Evolutionary conservation across 2,113 vertebrate species (phyloP), one percentile per base, ranked within the genome.

Genomic region (Panthera uncia): DNA sequence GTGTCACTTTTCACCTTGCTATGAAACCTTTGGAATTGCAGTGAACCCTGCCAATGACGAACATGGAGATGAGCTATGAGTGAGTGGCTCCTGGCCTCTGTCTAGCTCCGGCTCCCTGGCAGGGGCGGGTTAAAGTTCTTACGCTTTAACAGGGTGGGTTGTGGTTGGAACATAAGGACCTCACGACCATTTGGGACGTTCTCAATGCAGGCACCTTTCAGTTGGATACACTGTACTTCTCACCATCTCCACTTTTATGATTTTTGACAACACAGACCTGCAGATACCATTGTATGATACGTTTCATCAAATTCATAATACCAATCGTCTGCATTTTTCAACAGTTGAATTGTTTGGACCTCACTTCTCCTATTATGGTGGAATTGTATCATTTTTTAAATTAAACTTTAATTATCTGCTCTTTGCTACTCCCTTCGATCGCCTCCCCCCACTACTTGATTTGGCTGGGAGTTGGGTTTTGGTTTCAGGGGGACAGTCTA

Each of bases 231-330:
- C 4, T 27, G 1, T 61, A 68, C 16, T 55, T 94, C 66, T 82
- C 33, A 41, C 3, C 74, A 6, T 80, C 19, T 63, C 83, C 74
- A 31, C 29, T 82, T 85, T 82, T 41, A 41, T 45, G 27, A 83
- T 48, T n/a, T 84, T 78, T 65, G 12, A 65, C 2, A 48, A 33
- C 31, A 45, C 2, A 76, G 33, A 78, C 33, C 25, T 69, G 14
- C 48, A 41, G 33, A 80, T n/a, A 81, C 85, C 29, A 69, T 1
- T 36, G 0, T 8, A 33, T 52, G 69, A 16, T 15, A 1, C 52
- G 16, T 82, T 92, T 79, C 29, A 83, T 79, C 86, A 74, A 80
- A 82, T 89, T 61, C 33, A 21, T 89, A 61, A 78, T 1, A 38
- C 5, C 5, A 4, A n/a, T 10, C 25, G 10, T 15, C 63, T 90